These are phyloP conservation scores for Formica exsecta DNA, from an alignment of 1,140 invertebrate species.

Conservation along the genomic window DNA sequence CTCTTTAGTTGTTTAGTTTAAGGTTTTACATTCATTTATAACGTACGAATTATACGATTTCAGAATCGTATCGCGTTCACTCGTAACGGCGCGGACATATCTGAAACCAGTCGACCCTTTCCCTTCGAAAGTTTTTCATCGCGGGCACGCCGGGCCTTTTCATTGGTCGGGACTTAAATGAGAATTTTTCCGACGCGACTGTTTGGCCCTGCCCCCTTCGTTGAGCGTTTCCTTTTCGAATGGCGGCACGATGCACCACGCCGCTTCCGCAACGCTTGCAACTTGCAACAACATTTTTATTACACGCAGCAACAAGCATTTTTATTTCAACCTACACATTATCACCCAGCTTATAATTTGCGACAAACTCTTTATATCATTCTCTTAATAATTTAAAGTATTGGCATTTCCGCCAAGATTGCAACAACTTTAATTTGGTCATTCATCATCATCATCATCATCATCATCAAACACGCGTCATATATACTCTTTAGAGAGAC, in stretches of 20 bases:
- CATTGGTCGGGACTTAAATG: conserved; percentile 63
- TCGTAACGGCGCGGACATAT: conserved; percentile 26
- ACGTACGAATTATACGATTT: no score
- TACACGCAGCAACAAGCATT: no score
- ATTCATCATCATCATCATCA: not conserved
- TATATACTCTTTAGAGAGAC: no score
- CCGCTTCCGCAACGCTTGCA: no score
- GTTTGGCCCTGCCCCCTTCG: conserved; percentile 53
- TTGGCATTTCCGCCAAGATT: not conserved
- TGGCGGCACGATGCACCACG: conserved; percentile 36
- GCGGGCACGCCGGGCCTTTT: conserved; percentile 45
- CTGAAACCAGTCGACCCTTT: conserved; percentile 61
- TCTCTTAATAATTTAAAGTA: not conserved
- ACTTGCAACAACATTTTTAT: no score
- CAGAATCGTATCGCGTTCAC: no score
- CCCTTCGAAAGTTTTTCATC: conserved; percentile 70
- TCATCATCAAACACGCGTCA: not conserved
- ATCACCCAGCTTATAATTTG: no score
- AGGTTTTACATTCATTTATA: conserved; percentile 13
- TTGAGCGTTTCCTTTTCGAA: conserved; percentile 51
- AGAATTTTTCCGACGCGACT: conserved; percentile 69
- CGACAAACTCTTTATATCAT: no score
- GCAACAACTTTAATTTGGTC: not conserved
- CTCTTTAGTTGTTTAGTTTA: not conserved
- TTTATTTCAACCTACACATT: no score